phyloP scores from a whole-genome alignment of 2,113 vertebrate genomes.

The Telmatochromis sp. region DNA sequence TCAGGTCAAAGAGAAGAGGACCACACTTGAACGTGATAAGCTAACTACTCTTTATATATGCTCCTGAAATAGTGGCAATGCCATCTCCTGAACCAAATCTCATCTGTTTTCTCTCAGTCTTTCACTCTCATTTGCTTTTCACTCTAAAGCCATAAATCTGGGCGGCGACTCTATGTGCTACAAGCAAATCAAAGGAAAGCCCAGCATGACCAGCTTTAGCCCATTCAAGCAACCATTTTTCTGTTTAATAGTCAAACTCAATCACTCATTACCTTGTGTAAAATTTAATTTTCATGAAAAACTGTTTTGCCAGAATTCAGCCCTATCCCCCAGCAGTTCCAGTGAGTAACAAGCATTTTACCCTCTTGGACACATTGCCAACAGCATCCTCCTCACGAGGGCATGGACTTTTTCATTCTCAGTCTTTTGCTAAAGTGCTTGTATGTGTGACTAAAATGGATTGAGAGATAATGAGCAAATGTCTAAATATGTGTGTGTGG shows the following conservation, averaged over 20 bases:
- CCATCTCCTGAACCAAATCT: background rate
- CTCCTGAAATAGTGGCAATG: background rate
- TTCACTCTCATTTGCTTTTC: background rate
- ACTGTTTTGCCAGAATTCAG: background rate
- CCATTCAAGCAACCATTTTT: background rate
- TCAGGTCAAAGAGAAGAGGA: background rate
- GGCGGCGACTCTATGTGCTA: rapidly evolving
- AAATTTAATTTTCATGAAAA: background rate
- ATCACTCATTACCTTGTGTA: background rate
- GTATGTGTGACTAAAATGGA: background rate
- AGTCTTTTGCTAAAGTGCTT: background rate
- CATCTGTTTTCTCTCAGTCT: background rate
- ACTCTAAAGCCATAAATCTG: background rate
- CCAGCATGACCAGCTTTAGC: background rate
- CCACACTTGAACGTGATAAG: background rate
- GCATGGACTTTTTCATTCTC: background rate
- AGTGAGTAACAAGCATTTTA: background rate
- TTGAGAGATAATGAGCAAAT: background rate
- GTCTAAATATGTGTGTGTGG: background rate
- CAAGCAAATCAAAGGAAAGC: background rate
- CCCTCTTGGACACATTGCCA: background rate
- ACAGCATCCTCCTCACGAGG: background rate
- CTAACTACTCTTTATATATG: background rate
- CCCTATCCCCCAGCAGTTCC: background rate
- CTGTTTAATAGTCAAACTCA: background rate